Conservation (phyloP, 2,888 invertebrate species). For the Carpatolechia fugitivella region DNA sequence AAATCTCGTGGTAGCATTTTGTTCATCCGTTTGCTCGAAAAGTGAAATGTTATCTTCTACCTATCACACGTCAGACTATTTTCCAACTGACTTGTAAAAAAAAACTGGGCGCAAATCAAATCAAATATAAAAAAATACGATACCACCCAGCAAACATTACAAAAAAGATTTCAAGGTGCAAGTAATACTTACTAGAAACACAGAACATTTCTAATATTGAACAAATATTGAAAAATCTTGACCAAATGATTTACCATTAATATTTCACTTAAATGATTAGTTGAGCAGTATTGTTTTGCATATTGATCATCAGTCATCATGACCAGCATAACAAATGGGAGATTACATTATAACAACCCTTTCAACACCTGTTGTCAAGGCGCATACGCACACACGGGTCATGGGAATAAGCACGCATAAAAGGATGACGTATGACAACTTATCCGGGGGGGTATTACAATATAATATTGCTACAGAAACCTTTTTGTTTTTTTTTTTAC, state of each 20-base stretch:
- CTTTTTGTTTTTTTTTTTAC: too few relatives aligned
- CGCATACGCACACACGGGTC: conserved; percentile 15
- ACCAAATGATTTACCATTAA: too few relatives aligned
- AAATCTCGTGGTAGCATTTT: conserved; percentile 20
- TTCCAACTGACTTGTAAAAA: not conserved
- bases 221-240: too few relatives aligned
- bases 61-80: not conserved
- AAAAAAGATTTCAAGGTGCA: too few relatives aligned
- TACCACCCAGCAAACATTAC: too few relatives aligned
- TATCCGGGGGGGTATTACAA: too few relatives aligned
- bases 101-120: not conserved
- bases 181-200: too few relatives aligned
- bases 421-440: conserved; percentile 8
- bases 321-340: not conserved
- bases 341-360: not conserved
- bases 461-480: too few relatives aligned
- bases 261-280: too few relatives aligned
- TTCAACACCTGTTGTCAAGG: conserved; percentile 21
- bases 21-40: not conserved
- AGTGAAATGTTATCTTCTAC: not conserved
- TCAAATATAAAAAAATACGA: not conserved
- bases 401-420: conserved; percentile 29
- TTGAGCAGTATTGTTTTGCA: not conserved
- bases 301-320: not conserved
- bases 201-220: too few relatives aligned